Base-by-base conservation (phyloP, 2,888 invertebrate genomes). In the Metellina segmentata region DNA sequence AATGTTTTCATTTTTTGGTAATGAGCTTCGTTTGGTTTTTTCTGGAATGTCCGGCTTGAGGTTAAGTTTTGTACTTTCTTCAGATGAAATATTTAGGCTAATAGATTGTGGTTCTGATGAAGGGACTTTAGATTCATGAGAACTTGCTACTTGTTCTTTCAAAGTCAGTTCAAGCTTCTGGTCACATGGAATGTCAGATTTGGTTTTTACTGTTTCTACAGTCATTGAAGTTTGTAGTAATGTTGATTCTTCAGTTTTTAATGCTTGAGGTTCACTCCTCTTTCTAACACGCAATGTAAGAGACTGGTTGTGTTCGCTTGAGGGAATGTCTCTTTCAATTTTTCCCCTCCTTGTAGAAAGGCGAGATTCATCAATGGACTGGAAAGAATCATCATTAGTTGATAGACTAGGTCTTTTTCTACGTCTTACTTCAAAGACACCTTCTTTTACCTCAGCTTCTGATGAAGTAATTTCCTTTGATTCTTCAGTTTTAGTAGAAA, bases 21-120 rank as follows among this genome's bases (percentile, higher is more conserved):
- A 74, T 51, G 79, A 79, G 9, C 48, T 19, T 9, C 74, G 81
- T 20, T 72, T 90, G 1, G 61, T 61, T 85, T 85, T 85, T 6
- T 77, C 51, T 74, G 90, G 90, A 90, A 90, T 90, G 85, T 90
- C 81, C n/a, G 85, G 85, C 52, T 81, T 90, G 19, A 53, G 20
- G 20, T 83, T 71, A 71, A 34, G 34, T 34, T 34, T 34, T 34
- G 34, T 34, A 34, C 13, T 52, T 49, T 53, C 86, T 19, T 34
- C 61, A 20, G 85, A 61, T 20, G 61, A 16, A 72, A 20, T 78
- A 79, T 48, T 20, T 53, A 16, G 11, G n/a, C 11, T 85, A 34
- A 69, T 53, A 69, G 75, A 69, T 52, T 49, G 20, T 70, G 48
- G 53, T 52, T 72, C 79, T 87, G 69, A 78, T 19, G 19, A 16